phyloP scores from a whole-genome alignment of 2,113 vertebrate genomes.

The Eonycteris spelaea region DNA sequence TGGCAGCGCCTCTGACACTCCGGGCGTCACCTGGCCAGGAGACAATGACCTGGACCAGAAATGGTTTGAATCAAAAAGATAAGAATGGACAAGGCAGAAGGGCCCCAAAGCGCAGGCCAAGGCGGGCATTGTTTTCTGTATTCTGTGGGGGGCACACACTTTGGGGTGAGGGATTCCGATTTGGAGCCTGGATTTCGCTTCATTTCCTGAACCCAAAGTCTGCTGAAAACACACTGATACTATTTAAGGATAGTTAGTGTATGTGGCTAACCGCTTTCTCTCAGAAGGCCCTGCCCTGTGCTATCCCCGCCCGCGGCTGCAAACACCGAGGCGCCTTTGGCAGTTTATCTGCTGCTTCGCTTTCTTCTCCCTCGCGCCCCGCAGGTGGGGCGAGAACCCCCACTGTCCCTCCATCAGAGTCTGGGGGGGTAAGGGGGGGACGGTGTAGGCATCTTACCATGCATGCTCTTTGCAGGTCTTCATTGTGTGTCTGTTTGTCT shows the following conservation, averaged over 20 bases:
- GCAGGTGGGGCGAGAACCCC: accelerated
- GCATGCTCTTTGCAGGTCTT: background rate
- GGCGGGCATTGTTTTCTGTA: slow-evolving; percentile 2
- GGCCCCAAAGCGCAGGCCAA: background rate
- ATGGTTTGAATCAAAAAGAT: slow-evolving; percentile 58
- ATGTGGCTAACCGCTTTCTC: background rate
- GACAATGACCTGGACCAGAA: slow-evolving; percentile 60
- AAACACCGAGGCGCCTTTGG: background rate
- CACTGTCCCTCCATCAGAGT: too few relatives aligned
- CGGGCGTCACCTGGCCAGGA: background rate
- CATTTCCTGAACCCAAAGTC: background rate
- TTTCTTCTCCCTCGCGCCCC: accelerated
- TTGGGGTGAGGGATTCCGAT: slow-evolving; percentile 41
- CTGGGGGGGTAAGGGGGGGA: too few relatives aligned
- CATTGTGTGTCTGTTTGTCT: too few relatives aligned
- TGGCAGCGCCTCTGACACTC: background rate
- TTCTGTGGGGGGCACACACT: slow-evolving; percentile 4
- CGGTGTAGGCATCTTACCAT: background rate
- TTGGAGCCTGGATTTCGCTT: slow-evolving; percentile 16
- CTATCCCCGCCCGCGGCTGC: background rate
- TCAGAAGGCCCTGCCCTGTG: background rate
- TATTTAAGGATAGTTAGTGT: background rate
- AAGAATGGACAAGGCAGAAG: background rate
- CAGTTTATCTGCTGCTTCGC: background rate
- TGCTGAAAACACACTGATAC: background rate